These are phyloP conservation scores for Melanerpes aurifrons DNA, from an alignment of 2,113 vertebrate species.

Conservation along the genomic window DNA sequence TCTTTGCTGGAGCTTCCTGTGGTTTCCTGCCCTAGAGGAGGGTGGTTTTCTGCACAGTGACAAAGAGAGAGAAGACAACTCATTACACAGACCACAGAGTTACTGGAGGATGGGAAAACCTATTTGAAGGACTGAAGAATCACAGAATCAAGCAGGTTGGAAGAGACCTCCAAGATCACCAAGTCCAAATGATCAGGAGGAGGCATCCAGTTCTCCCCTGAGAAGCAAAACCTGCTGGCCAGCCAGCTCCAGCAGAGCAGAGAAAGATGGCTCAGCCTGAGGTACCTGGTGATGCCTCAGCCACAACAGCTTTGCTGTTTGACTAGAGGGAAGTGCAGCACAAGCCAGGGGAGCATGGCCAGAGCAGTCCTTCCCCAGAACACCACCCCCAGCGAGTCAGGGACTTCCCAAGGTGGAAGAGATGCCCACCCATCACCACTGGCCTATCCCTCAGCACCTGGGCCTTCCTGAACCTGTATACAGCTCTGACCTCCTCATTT, in stretches of 20 bases:
- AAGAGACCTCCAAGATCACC: no score
- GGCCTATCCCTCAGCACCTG: background rate
- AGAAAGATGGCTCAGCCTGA: background rate
- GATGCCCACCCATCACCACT: fast-evolving
- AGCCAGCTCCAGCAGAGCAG: background rate
- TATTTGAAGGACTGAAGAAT: background rate
- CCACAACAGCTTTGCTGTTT: background rate
- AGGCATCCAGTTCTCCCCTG: background rate
- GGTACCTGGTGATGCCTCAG: background rate
- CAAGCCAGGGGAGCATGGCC: fast-evolving
- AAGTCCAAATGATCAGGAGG: background rate
- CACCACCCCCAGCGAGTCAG: background rate
- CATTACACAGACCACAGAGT: background rate
- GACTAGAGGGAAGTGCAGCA: background rate
- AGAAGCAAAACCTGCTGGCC: background rate
- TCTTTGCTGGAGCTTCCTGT: background rate
- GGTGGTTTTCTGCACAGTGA: slow-evolving; percentile 5
- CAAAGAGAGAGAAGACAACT: background rate
- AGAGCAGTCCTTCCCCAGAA: background rate
- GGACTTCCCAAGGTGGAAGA: background rate
- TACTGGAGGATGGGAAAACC: background rate
- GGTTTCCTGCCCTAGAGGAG: background rate
- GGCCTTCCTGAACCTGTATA: background rate
- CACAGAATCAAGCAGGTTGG: no score
- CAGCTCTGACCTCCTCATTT: background rate